Evolutionary conservation across 2,113 vertebrate species (phyloP).

Genomic region (Otis tarda): DNA sequence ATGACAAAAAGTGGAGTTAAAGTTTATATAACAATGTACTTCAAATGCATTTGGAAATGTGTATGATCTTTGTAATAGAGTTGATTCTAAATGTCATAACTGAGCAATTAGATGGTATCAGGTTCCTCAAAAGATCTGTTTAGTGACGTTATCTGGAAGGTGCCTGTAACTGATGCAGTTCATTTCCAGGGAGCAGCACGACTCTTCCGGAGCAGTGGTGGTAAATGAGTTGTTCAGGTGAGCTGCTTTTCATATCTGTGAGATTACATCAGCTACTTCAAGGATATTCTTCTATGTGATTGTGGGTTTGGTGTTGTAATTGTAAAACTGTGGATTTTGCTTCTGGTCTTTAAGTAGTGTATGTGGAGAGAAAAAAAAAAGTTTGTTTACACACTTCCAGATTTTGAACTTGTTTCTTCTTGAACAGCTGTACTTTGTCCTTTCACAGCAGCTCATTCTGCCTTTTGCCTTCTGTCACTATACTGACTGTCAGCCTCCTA

Average conservation of each 20-base stretch:
- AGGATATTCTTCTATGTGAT: background rate
- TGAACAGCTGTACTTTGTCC: background rate
- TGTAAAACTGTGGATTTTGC: background rate
- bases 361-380: accelerated
- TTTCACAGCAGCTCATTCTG: background rate
- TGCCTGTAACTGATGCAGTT: background rate
- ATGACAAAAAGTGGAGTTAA: background rate
- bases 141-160: background rate
- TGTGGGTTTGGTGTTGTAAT: background rate
- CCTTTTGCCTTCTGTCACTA: background rate
- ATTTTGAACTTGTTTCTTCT: background rate
- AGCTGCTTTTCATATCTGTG: accelerated
- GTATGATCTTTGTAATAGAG: background rate
- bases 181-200: background rate
- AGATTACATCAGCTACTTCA: background rate
- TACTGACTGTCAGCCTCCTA: background rate
- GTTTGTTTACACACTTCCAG: background rate
- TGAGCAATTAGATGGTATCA: background rate
- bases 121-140: background rate
- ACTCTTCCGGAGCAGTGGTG: background rate
- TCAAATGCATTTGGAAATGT: background rate
- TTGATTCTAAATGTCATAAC: background rate
- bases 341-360: background rate
- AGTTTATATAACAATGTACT: background rate
- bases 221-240: background rate